Base-by-base conservation (phyloP, 1,140 invertebrate genomes). In the Drosophila mojavensis region DNA sequence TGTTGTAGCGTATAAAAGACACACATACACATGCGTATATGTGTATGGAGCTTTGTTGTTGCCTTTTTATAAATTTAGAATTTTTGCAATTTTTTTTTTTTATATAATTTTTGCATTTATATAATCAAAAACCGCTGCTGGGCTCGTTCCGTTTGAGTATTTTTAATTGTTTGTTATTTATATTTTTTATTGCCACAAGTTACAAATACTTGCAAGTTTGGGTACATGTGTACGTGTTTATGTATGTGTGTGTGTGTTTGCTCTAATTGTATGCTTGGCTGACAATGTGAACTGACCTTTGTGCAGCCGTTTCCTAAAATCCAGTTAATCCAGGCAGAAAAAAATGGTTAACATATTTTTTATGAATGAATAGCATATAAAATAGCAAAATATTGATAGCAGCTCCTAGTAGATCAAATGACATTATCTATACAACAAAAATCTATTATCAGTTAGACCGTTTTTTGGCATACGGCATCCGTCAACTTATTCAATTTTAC, bases 1-100 rank as follows among this genome's bases (percentile, higher is more conserved):
- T 88, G 83, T 91, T 89, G 89, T 91, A 80, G 83, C 76, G 78
- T 79, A 90, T 81, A 82, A 86, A 72, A 86, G 50, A 59, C 41
- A 56, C 70, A 78, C 53, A 78, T 62, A 73, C 65, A 73, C 58
- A 72, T 56, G 28, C 30, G 26, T 47, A 60, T 15, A 24, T 45
- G 24, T 64, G 50, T 47, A 61, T 62, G 70, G 45, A 62, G 71
- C 59, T 62, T 69, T 75, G 65, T 63, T 75, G 59, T 75, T 75
- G 72, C 51, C 59, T 75, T 75, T 75, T 75, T 75, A 75, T 75
- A 75, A 75, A 75, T 69, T 75, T 75, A 75, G 72, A 75, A 75
- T 70, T 75, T 75, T 75, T 75, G 72, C 72, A 75, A 47, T 61
- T 73, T 73, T 56, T 61, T 73, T 73, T 56, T 73, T 39, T 39